Evolutionary conservation across 2,888 invertebrate genomes (phyloP).

Genomic region (Notocelia uddmanniana): DNA sequence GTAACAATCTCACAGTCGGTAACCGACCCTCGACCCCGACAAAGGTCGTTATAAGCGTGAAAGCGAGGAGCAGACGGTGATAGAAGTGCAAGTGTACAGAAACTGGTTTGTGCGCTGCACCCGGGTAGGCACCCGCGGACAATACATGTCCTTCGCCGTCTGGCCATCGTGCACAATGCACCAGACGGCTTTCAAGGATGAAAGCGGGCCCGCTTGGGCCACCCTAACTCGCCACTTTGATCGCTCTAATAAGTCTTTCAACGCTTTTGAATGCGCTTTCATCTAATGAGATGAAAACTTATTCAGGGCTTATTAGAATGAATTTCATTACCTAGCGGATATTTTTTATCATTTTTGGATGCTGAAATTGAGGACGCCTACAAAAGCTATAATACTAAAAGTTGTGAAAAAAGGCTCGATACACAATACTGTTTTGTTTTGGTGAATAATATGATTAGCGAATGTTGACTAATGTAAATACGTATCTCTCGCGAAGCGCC

Average conservation of each 20-base stretch:
- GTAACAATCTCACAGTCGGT: slow-evolving; percentile 50
- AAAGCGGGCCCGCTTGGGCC: slow-evolving; percentile 19
- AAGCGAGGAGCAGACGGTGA: slow-evolving; percentile 62
- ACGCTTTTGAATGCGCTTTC: slow-evolving; percentile 6
- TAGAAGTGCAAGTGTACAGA: slow-evolving; percentile 73
- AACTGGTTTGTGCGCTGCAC: slow-evolving; percentile 69
- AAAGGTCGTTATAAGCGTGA: slow-evolving; percentile 61
- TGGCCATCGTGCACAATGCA: slow-evolving; percentile 65
- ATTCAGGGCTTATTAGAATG: slow-evolving; percentile 7
- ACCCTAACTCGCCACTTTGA: slow-evolving; percentile 27
- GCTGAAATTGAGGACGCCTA: background rate
- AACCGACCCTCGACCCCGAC: slow-evolving; percentile 52
- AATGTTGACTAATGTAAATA: background rate
- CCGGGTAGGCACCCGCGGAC: slow-evolving; percentile 55
- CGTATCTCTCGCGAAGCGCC: slow-evolving; percentile 55
- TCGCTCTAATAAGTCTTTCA: slow-evolving; percentile 17
- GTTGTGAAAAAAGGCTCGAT: background rate
- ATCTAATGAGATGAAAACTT: background rate
- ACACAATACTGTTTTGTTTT: background rate
- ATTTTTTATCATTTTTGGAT: background rate
- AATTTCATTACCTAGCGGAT: background rate
- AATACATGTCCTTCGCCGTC: slow-evolving; percentile 73
- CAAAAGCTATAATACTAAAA: background rate
- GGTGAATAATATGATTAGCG: background rate
- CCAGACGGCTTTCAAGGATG: slow-evolving; percentile 44